Percentiles rank a stretch among this genome's conserved stretches.
phyloP scores from a whole-genome alignment of 2,888 invertebrate genomes.

The Ochropleura plecta region DNA sequence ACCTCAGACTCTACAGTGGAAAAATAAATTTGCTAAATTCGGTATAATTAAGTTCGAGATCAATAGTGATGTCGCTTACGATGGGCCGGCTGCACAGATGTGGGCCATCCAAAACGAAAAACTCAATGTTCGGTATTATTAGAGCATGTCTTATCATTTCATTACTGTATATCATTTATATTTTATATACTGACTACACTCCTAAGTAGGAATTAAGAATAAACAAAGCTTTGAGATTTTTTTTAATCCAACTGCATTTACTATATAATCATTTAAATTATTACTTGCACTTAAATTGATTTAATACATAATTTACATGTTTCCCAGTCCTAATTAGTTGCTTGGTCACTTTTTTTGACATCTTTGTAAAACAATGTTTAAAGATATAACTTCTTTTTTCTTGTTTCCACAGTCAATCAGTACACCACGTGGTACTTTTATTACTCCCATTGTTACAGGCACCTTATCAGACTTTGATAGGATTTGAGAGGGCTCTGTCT shows the following conservation, averaged over 20 bases:
- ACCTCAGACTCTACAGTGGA: slow-evolving; percentile 81
- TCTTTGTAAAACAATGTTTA: slow-evolving; percentile 79
- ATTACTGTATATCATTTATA: slow-evolving; percentile 85
- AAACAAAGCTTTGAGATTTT: slow-evolving; percentile 34
- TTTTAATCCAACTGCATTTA: slow-evolving; percentile 21
- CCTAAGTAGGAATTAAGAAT: slow-evolving; percentile 74
- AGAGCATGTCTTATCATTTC: slow-evolving; percentile 82
- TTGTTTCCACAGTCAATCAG: slow-evolving; percentile 75
- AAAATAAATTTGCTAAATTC: slow-evolving; percentile 85
- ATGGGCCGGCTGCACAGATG: slow-evolving; percentile 88
- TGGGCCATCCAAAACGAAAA: slow-evolving; percentile 86
- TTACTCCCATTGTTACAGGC: slow-evolving; percentile 68
- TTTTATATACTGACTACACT: slow-evolving; percentile 84
- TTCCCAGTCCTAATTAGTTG: slow-evolving; percentile 10
- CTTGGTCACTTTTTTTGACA: slow-evolving; percentile 27
- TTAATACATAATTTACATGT: slow-evolving; percentile 19
- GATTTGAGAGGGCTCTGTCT: slow-evolving; percentile 59
- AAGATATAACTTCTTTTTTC: slow-evolving; percentile 73
- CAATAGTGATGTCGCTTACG: slow-evolving; percentile 86
- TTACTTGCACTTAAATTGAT: slow-evolving; percentile 28
- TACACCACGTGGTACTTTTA: slow-evolving; percentile 77
- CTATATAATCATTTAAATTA: slow-evolving; percentile 12
- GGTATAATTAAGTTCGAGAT: slow-evolving; percentile 86
- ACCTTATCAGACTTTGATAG: slow-evolving; percentile 15
- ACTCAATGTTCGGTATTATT: slow-evolving; percentile 90